Conservation (phyloP, 2,797 vertebrate genomes). For the Myotis myotis region DNA sequence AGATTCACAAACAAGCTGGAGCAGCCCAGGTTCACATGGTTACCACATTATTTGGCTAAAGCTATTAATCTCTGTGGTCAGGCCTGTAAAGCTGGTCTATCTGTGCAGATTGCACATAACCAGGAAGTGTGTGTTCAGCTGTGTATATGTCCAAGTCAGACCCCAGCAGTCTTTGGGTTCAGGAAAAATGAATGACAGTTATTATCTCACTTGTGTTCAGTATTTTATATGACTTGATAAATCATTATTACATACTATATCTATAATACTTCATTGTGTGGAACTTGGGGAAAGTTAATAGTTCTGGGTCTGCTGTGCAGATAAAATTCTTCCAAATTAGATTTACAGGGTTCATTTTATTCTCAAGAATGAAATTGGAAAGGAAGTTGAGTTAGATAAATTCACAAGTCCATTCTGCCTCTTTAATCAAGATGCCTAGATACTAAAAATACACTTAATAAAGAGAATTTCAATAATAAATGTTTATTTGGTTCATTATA, state of each 20-base stretch:
- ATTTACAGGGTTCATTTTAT: conserved; percentile 52
- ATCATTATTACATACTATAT: background rate
- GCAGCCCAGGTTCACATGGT: conserved; percentile 84
- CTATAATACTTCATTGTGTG: conserved; percentile 36
- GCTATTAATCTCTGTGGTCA: conserved; percentile 87
- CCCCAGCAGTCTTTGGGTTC: conserved; percentile 72
- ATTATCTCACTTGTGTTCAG: conserved; percentile 70
- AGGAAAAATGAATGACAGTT: conserved; percentile 71
- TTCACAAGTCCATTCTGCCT: conserved; percentile 20
- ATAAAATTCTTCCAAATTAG: conserved; percentile 53
- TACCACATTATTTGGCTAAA: conserved; percentile 84
- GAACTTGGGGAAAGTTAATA: conserved; percentile 34
- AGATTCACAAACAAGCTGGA: conserved; percentile 81
- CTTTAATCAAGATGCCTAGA: conserved; percentile 32
- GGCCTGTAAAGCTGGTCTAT: conserved; percentile 83
- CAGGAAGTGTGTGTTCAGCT: conserved; percentile 84
- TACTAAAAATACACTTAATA: conserved; percentile 7
- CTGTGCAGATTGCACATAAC: conserved; percentile 81
- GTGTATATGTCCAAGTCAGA: conserved; percentile 73
- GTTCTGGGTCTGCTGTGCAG: conserved; percentile 9
- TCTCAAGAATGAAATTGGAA: conserved; percentile 54
- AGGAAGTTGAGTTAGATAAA: conserved; percentile 28
- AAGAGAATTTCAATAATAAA: conserved; percentile 43
- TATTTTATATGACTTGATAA: conserved; percentile 64
- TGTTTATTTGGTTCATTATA: conserved; percentile 54